phyloP scores from a whole-genome alignment of 2,113 vertebrate genomes.

The Saguinus midas region DNA sequence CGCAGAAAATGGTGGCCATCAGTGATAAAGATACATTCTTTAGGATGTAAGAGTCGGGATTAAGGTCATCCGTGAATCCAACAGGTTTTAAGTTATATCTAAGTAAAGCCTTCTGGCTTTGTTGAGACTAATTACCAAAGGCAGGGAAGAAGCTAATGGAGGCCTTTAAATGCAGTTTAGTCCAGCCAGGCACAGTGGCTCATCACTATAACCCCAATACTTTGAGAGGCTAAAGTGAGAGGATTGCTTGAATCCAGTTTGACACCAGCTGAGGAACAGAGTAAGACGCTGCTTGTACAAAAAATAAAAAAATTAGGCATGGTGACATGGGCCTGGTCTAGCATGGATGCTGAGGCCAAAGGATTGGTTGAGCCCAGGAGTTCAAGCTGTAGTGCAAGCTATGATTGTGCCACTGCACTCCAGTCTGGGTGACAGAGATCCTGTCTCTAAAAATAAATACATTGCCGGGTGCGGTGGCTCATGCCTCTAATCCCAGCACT shows the following conservation, averaged over 20 bases:
- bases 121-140: background rate
- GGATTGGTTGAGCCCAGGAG: background rate
- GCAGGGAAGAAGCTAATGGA: background rate
- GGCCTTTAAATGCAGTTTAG: background rate
- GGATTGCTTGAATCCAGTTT: background rate
- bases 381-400: background rate
- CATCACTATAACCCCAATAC: background rate
- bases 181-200: background rate
- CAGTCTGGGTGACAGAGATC: background rate
- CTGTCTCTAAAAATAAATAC: background rate
- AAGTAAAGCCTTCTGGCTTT: background rate
- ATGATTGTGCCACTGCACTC: background rate
- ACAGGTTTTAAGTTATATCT: background rate
- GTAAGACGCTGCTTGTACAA: background rate
- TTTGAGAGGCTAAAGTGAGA: background rate
- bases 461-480: background rate
- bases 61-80: background rate
- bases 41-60: background rate
- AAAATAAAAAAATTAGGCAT: background rate
- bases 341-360: background rate
- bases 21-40: background rate
- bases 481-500: no score
- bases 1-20: background rate
- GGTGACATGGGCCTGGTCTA: background rate
- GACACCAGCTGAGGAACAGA: background rate